These are phyloP conservation scores for Nomada ruficornis DNA, from an alignment of 2,888 invertebrate species.

Conservation along the genomic window DNA sequence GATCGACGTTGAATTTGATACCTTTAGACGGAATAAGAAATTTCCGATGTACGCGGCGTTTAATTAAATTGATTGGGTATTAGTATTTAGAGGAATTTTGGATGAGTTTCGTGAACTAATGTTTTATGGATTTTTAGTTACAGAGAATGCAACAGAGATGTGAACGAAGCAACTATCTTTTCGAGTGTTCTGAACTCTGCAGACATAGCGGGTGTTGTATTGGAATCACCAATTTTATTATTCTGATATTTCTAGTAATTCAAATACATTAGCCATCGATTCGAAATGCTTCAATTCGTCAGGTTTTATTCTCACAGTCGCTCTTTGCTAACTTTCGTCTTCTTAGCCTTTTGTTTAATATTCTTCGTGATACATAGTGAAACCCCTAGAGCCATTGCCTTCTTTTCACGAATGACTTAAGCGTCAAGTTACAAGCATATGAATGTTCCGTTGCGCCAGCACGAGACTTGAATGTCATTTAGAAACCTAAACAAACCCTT, in stretches of 20 bases:
- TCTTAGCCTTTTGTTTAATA: constrained; percentile 8
- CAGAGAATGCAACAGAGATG: not conserved
- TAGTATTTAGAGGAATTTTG: not conserved
- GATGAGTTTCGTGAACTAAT: not conserved
- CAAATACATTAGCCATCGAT: too few species aligned
- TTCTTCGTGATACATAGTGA: constrained; percentile 20
- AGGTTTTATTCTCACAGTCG: too few species aligned
- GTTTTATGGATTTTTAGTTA: not conserved
- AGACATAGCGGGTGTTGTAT: not conserved
- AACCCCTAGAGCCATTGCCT: constrained; percentile 34
- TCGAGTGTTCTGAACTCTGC: too few species aligned
- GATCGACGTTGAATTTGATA: constrained; percentile 14
- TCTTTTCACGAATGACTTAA: constrained; percentile 43
- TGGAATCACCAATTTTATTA: not conserved
- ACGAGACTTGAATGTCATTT: constrained; percentile 64
- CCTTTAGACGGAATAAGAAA: not conserved
- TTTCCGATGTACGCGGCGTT: not conserved
- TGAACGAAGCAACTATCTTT: not conserved
- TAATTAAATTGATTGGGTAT: not conserved
- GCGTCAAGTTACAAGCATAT: constrained; percentile 56
- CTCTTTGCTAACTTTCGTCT: not conserved
- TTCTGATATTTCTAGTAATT: too few species aligned
- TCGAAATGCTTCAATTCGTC: too few species aligned
- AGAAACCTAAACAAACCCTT: constrained; percentile 51
- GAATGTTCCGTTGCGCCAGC: constrained; percentile 51